Percentiles rank a stretch among this genome's conserved stretches.
Evolutionary conservation across 2,797 vertebrate species (phyloP).

Genomic region (Phoxinus dragarum): DNA sequence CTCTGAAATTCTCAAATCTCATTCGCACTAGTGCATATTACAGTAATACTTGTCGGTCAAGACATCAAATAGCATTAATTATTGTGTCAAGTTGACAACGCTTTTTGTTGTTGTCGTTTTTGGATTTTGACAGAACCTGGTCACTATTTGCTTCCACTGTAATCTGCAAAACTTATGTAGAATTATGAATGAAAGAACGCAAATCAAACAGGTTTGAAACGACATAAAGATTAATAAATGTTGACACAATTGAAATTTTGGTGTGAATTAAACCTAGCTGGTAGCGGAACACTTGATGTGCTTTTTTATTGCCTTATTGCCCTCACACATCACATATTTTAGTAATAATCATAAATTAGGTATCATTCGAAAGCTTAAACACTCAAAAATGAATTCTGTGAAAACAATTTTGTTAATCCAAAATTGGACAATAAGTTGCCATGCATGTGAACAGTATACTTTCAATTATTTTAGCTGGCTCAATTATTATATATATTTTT

Average conservation of each 20-base stretch:
- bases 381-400: not conserved
- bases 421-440: not conserved
- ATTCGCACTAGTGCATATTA: not conserved
- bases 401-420: not conserved
- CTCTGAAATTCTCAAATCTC: not conserved
- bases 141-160: not conserved
- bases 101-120: fast-evolving
- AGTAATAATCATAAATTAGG: not conserved
- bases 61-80: not conserved
- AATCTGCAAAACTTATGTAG: not conserved
- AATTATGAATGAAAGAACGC: not conserved
- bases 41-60: not conserved
- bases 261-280: not conserved
- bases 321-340: not conserved
- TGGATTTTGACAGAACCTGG: not conserved
- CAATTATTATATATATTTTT: no score
- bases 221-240: not conserved
- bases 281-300: not conserved
- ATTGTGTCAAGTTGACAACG: not conserved
- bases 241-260: not conserved
- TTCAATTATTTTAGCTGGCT: not conserved
- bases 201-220: not conserved
- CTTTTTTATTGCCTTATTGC: not conserved
- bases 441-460: not conserved
- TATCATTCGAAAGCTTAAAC: not conserved